These are phyloP conservation scores for Limnephilus rhombicus DNA, from an alignment of 2,888 invertebrate genomes.

Conservation along the genomic window DNA sequence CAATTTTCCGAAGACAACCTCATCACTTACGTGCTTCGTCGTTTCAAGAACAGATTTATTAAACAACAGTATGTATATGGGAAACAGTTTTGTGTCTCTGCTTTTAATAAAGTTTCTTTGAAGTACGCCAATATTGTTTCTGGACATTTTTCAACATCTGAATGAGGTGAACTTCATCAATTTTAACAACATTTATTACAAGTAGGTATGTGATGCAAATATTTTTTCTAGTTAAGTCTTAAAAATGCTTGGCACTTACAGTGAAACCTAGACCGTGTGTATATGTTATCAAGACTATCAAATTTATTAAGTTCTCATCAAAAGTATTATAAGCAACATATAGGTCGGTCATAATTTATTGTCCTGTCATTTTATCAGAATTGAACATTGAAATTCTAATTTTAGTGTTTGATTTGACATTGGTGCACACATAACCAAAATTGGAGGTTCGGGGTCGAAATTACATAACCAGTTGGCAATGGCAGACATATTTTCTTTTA, in stretches of 20 bases:
- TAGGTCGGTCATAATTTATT: not conserved
- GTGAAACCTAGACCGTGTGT: not conserved
- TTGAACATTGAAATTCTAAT: not conserved
- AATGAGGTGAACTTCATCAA: not conserved
- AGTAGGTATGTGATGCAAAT: not conserved
- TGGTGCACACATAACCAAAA: not conserved
- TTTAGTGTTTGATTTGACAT: not conserved
- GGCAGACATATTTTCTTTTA: not conserved
- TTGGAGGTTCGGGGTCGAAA: not conserved
- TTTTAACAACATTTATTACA: not conserved
- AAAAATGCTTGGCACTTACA: conserved; percentile 1
- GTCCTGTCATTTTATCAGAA: not conserved
- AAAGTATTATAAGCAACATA: not conserved
- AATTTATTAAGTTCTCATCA: not conserved
- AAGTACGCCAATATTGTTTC: too few relatives aligned
- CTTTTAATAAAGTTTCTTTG: not conserved
- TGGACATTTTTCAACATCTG: not conserved
- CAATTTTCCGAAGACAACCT: not conserved
- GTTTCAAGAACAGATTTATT: not conserved
- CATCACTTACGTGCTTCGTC: not conserved
- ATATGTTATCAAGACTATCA: not conserved
- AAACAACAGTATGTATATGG: not conserved
- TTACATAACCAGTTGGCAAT: not conserved
- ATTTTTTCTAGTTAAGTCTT: not conserved
- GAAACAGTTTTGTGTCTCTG: not conserved